These are phyloP conservation scores for Sebastes cheni DNA, from an alignment of 2,797 vertebrate species.

Conservation along the genomic window DNA sequence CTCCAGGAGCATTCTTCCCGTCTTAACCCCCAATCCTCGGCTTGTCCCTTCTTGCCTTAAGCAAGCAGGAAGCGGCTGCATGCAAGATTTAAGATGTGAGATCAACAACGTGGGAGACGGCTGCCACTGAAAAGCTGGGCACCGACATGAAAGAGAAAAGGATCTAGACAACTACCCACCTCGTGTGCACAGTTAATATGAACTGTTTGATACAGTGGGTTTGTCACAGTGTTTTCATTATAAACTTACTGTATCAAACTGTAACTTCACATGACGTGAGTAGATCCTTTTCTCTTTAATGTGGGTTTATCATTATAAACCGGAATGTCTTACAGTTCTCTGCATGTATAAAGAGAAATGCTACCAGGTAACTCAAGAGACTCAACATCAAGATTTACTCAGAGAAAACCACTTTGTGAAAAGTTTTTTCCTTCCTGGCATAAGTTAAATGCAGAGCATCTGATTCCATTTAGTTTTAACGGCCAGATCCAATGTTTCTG, in stretches of 20 bases:
- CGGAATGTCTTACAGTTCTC: background rate
- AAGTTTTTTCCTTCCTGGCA: constrained; percentile 23
- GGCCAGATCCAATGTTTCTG: constrained; percentile 51
- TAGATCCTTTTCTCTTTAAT: no score
- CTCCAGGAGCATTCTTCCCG: constrained; percentile 68
- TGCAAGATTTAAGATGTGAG: constrained; percentile 57
- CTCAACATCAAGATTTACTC: constrained; percentile 7
- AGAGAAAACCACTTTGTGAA: constrained; percentile 6
- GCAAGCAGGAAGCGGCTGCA: constrained; percentile 65
- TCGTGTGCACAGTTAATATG: background rate
- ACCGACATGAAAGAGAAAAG: constrained; percentile 15
- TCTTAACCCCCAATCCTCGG: constrained; percentile 57
- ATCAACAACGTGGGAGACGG: constrained; percentile 47
- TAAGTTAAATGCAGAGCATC: constrained; percentile 38
- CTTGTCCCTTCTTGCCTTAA: constrained; percentile 80
- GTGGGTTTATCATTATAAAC: no score
- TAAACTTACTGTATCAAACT: background rate
- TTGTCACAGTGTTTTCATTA: background rate
- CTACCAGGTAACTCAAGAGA: constrained; percentile 6
- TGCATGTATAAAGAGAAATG: background rate
- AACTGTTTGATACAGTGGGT: background rate
- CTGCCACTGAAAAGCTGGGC: constrained; percentile 39
- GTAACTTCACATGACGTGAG: no score
- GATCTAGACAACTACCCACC: constrained; percentile 13
- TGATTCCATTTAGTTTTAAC: constrained; percentile 57